Evolutionary conservation across 2,797 vertebrate genomes (phyloP).

Genomic region (Onychomys torridus): DNA sequence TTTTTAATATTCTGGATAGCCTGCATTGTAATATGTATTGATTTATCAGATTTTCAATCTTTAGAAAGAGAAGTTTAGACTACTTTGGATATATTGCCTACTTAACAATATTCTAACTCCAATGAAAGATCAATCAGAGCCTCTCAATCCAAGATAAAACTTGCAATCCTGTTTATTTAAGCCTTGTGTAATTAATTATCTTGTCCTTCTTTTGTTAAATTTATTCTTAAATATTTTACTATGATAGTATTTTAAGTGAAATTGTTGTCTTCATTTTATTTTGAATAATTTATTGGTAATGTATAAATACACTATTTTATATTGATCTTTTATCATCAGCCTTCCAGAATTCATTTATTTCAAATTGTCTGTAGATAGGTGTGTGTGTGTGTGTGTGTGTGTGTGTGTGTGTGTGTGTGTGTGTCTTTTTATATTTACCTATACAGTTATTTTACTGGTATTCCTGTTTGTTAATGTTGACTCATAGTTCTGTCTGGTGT

Average conservation of each 20-base stretch:
- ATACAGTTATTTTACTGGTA: background rate
- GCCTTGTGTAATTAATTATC: background rate
- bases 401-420: background rate
- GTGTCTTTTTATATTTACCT: background rate
- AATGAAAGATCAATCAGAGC: background rate
- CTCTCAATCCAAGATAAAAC: background rate
- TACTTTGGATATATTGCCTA: background rate
- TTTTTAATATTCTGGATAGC: background rate
- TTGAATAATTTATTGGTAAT: background rate
- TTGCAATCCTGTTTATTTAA: background rate
- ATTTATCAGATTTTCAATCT: background rate
- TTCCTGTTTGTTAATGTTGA: background rate
- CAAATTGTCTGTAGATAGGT: background rate
- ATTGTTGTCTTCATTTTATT: background rate
- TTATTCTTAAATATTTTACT: background rate
- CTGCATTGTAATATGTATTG: background rate
- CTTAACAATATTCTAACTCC: background rate
- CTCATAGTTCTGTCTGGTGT: background rate
- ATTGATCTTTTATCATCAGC: background rate
- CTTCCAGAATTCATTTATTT: constrained; percentile 19
- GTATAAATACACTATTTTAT: background rate
- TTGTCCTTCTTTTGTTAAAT: background rate
- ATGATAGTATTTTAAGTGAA: background rate
- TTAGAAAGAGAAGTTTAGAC: background rate
- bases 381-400: no score